Evolutionary conservation across 2,113 vertebrate genomes (phyloP).

Genomic region (human (Homo sapiens)): GRCh38 chr7:81879001-81879500

Average conservation of each 20-base stretch:
- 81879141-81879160: background rate
- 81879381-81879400: background rate
- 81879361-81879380: background rate
- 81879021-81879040: background rate
- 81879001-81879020: background rate
- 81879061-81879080: background rate
- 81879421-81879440: background rate
- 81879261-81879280: background rate
- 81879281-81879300: background rate
- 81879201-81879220: too few relatives aligned
- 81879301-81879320: background rate
- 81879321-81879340: background rate
- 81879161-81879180: background rate
- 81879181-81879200: background rate
- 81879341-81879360: background rate
- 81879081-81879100: background rate
- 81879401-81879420: background rate
- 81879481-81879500: background rate
- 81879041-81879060: background rate
- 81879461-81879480: background rate
- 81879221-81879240: background rate
- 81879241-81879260: background rate
- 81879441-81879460: background rate
- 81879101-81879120: background rate
- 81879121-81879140: background rate